A percentile compares a stretch with the other conserved stretches of the same genome.
Evolutionary conservation across 1,140 invertebrate species (phyloP).

Genomic region (Formica selysi): DNA sequence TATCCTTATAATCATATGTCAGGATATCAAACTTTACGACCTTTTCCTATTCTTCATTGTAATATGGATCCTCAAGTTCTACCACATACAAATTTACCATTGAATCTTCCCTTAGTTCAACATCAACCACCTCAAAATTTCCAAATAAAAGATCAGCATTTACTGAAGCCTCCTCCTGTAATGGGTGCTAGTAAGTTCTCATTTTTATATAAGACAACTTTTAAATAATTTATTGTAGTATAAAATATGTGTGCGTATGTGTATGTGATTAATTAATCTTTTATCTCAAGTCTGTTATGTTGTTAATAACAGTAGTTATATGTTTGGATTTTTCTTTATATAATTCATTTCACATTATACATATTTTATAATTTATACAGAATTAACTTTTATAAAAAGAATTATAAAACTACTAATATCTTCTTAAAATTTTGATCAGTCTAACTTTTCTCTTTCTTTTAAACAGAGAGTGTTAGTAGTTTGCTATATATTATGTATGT

Average conservation of each 20-base stretch:
- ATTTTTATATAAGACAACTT: constrained; percentile 6
- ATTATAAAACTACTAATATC: background rate
- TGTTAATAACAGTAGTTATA: background rate
- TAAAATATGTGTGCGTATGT: background rate
- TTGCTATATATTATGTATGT: constrained; percentile 20
- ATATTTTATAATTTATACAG: background rate
- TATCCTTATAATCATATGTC: constrained; percentile 82
- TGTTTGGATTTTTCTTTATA: background rate
- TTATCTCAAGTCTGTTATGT: constrained; percentile 9
- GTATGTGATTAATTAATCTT: constrained; percentile 4
- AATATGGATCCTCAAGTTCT: constrained; percentile 85
- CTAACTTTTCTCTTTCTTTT: too few relatives aligned
- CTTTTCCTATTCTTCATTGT: constrained; percentile 81
- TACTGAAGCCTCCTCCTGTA: constrained; percentile 95
- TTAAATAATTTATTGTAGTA: constrained; percentile 1
- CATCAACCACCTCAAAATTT: constrained; percentile 94
- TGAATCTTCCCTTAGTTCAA: constrained; percentile 91
- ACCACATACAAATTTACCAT: constrained; percentile 90
- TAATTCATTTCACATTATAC: background rate
- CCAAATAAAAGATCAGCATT: constrained; percentile 96
- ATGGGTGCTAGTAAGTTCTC: constrained; percentile 92
- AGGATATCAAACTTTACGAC: constrained; percentile 80
- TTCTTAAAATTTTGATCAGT: too few relatives aligned
- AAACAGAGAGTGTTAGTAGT: background rate
- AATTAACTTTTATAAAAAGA: constrained; percentile 24